phyloP scores from a whole-genome alignment of 2,113 vertebrate species.

The Hyla sarda region DNA sequence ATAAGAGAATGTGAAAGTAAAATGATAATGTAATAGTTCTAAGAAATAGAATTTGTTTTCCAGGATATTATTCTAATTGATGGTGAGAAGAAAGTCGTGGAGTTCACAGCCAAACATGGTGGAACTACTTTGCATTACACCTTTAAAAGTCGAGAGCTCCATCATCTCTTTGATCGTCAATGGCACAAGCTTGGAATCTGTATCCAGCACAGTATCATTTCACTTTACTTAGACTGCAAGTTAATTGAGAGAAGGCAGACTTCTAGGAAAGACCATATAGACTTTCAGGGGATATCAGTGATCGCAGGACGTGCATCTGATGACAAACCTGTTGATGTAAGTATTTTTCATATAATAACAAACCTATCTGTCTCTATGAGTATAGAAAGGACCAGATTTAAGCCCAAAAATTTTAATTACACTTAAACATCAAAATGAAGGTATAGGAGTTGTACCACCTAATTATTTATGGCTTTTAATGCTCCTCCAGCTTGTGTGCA shows the following conservation, averaged over 20 bases:
- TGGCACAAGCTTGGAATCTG: conserved; percentile 94
- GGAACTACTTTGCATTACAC: conserved; percentile 81
- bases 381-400: background rate
- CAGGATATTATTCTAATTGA: conserved; percentile 89
- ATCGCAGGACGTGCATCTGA: conserved; percentile 86
- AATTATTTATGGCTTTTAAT: no score
- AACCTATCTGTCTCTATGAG: background rate
- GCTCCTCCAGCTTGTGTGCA: no score
- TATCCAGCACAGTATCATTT: conserved; percentile 79
- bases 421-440: no score
- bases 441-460: no score
- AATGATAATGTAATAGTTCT: background rate
- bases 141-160: conserved; percentile 90
- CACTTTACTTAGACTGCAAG: conserved; percentile 91
- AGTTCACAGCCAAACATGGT: conserved; percentile 80
- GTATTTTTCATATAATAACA: conserved; percentile 63
- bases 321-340: conserved; percentile 91
- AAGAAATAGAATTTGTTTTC: conserved; percentile 36
- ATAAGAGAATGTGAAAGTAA: background rate
- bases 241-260: conserved; percentile 84
- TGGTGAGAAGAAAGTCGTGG: conserved; percentile 86
- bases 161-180: conserved; percentile 90
- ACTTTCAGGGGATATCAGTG: conserved; percentile 81
- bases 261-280: conserved; percentile 75
- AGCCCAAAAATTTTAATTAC: background rate